Conservation (phyloP, 2,113 vertebrate genomes). For the Lipophrys pholis region DNA sequence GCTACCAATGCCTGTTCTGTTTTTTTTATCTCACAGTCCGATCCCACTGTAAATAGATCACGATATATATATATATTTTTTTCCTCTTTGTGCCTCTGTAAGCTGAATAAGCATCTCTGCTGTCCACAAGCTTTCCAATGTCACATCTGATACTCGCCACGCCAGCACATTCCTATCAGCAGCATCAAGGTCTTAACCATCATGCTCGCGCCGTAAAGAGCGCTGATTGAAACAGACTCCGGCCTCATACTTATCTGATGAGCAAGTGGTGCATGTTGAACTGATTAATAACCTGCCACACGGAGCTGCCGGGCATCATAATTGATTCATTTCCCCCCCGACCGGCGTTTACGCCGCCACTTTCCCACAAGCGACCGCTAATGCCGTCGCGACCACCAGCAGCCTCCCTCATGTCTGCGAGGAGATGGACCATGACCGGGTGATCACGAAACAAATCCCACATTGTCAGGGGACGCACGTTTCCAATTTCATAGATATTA, state of each 20-base stretch:
- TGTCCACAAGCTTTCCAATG: background rate
- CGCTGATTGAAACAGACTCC: constrained; percentile 45
- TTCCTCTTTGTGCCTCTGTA: background rate
- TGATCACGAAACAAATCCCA: constrained; percentile 27
- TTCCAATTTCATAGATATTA: constrained; percentile 56
- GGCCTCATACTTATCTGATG: constrained; percentile 61
- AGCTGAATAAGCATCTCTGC: background rate
- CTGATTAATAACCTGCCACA: constrained; percentile 63
- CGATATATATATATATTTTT: background rate
- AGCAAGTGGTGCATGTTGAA: constrained; percentile 49
- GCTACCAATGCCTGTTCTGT: background rate
- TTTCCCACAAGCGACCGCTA: background rate
- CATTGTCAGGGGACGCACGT: constrained; percentile 19
- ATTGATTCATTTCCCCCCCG: constrained; percentile 50
- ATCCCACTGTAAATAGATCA: background rate
- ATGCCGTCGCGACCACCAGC: constrained; percentile 11
- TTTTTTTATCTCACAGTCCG: background rate
- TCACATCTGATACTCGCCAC: constrained; percentile 33
- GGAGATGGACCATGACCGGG: background rate
- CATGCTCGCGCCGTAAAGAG: background rate
- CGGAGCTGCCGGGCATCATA: constrained; percentile 42
- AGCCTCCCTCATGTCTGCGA: constrained; percentile 16
- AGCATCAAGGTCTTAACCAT: constrained; percentile 17
- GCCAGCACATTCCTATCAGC: constrained; percentile 49
- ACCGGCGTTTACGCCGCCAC: constrained; percentile 21